Evolutionary conservation across 2,888 invertebrate genomes (phyloP), one percentile per base, ranked within the genome.

Genomic region (Aproaerema taeniolella): DNA sequence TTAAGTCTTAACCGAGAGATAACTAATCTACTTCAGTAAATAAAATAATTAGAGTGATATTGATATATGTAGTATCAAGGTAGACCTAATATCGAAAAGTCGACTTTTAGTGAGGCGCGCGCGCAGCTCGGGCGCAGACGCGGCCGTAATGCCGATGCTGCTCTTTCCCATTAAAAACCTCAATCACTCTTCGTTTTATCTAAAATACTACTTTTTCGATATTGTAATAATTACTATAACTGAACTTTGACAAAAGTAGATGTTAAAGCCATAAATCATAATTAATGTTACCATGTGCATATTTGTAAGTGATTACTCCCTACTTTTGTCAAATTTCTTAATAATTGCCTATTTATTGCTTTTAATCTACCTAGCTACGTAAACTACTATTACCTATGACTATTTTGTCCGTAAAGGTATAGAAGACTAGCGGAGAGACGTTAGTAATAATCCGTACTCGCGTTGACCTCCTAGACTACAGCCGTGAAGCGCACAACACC

Each of bases 321-420:
- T 69, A 73, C 68, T 71, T 68, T 69, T 70, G 72, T 64, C 73
- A 76, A 75, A 67, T 51, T 69, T 67, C 68, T 51, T 70, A 67
- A 73, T 62, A 69, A 68, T 71, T 58, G 54, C 67, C 70, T 75
- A 77, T 69, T 79, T 82, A 83, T 83, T 83, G 83, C 83, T 83
- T 71, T 55, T 70, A 65, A 66, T 64, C 73, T 79, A 77, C 57
- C 74, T 80, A 76, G 55, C 75, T 82, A 82, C 57, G 57, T 53
- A 42, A 38, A 37, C 38, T 45, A 42, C 31, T 11, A 28, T 24
- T 20, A 38, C 7, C 15, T 25, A 38, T 16, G 24, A 20, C 12
- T n/a, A n/a, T n/a, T n/a, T n/a, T n/a, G n/a, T n/a, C n/a, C n/a
- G n/a, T n/a, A n/a, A n/a, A n/a, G n/a, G n/a, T n/a, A n/a, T n/a